These are phyloP conservation scores for Drosophila simulans DNA, from an alignment of 1,140 invertebrate genomes.

Conservation along the genomic window DNA sequence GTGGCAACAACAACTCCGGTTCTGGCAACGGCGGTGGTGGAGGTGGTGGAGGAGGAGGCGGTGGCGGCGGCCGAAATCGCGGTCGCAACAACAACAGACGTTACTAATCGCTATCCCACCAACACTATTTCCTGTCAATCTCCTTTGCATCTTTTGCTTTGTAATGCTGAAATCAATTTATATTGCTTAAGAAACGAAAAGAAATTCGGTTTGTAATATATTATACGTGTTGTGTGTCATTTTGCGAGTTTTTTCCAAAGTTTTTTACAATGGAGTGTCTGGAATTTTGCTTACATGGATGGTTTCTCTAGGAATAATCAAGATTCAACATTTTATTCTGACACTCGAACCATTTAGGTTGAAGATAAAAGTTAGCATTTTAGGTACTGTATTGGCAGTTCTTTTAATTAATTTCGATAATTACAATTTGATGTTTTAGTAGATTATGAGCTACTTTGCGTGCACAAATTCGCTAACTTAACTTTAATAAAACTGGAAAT, in stretches of 20 bases:
- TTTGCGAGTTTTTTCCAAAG: background rate
- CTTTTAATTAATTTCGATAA: background rate
- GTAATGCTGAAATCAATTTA: constrained; percentile 39
- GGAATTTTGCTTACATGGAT: too few species aligned
- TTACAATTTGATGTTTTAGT: background rate
- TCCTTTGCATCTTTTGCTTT: constrained; percentile 16
- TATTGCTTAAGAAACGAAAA: constrained; percentile 43
- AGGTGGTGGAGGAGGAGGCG: constrained; percentile 35
- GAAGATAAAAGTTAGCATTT: too few species aligned
- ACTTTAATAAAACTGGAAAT: too few species aligned
- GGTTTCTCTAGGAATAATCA: too few species aligned
- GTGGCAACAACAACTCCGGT: constrained; percentile 62
- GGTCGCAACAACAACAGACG: constrained; percentile 71
- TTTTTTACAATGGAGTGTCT: too few species aligned
- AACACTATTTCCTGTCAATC: background rate
- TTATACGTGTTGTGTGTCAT: background rate
- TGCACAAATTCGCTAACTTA: background rate
- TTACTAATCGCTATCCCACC: constrained; percentile 51
- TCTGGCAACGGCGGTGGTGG: constrained; percentile 9
- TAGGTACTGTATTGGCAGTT: background rate
- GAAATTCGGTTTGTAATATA: constrained; percentile 21
- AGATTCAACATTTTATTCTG: background rate
- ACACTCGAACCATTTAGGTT: too few species aligned
- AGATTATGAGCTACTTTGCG: background rate
- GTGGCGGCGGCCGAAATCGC: constrained; percentile 57